Percentiles rank a stretch among this genome's conserved stretches.
These are phyloP conservation scores for Zaprionus davidi DNA, from an alignment of 1,140 invertebrate species.

Conservation along the genomic window DNA sequence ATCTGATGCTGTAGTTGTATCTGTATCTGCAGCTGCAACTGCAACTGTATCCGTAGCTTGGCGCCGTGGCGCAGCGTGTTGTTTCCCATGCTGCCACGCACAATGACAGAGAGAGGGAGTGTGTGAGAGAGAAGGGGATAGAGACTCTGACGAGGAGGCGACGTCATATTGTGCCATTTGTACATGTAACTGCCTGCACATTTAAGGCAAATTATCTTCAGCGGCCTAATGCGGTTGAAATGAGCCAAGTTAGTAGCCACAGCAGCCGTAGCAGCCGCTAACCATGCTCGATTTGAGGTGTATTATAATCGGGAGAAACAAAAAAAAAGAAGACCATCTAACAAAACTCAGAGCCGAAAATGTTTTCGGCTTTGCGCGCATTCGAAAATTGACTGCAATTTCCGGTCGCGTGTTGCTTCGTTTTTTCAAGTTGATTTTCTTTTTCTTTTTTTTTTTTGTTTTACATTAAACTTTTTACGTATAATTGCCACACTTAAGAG, in stretches of 20 bases:
- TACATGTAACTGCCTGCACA: conserved; percentile 51
- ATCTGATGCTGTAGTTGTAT: conserved; percentile 1
- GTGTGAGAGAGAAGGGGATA: background rate
- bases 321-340: conserved; percentile 42
- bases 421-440: conserved; percentile 27
- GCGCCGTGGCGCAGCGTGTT: conserved; percentile 19
- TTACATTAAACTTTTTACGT: conserved; percentile 58
- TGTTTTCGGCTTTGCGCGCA: conserved; percentile 40
- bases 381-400: conserved; percentile 72
- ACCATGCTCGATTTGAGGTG: conserved; percentile 38
- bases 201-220: conserved; percentile 70
- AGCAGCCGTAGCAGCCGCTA: conserved; percentile 4
- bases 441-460: conserved; percentile 27
- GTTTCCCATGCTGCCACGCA: conserved; percentile 40
- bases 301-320: conserved; percentile 31
- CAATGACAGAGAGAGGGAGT: background rate
- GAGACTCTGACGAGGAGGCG: conserved; percentile 8
- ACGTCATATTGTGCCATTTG: conserved; percentile 52
- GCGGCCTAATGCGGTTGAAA: background rate
- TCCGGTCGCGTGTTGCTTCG: conserved; percentile 74
- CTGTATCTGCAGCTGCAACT: conserved; percentile 4
- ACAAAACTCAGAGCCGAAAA: conserved; percentile 40
- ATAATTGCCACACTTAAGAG: conserved; percentile 71
- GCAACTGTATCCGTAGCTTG: conserved; percentile 13
- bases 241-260: conserved; percentile 37